These are phyloP conservation scores for Archilochus colubris DNA, from an alignment of 2,113 vertebrate genomes.

Conservation along the genomic window DNA sequence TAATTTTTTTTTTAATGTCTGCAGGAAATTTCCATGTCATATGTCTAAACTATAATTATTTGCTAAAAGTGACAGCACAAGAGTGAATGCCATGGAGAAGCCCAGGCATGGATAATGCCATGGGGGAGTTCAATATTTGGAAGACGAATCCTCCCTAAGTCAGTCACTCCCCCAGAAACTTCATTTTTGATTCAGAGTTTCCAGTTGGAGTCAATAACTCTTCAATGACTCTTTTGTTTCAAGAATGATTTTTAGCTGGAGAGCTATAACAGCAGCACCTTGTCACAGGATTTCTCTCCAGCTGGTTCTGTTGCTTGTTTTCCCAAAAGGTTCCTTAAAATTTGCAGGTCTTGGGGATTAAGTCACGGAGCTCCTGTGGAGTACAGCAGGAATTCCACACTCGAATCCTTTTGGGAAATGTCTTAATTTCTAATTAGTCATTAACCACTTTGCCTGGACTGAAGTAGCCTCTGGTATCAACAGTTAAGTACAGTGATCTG, in stretches of 20 bases:
- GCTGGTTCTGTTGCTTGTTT: constrained; percentile 15
- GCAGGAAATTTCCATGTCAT: background rate
- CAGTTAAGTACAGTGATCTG: background rate
- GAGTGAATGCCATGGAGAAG: fast-evolving
- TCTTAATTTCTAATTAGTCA: constrained; percentile 38
- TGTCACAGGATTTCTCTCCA: background rate
- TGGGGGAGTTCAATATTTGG: background rate
- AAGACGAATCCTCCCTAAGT: fast-evolving
- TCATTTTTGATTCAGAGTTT: background rate
- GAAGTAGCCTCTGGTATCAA: background rate
- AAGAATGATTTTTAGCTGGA: background rate
- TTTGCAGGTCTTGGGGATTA: background rate
- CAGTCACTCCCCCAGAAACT: background rate
- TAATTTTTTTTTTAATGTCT: background rate
- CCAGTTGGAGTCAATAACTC: background rate
- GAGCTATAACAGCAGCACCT: background rate
- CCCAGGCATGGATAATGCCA: background rate
- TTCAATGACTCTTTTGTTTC: fast-evolving
- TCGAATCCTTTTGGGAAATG: background rate
- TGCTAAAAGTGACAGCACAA: fast-evolving
- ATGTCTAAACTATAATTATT: background rate
- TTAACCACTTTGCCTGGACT: constrained; percentile 5
- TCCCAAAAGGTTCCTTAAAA: background rate
- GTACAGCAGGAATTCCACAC: constrained; percentile 13
- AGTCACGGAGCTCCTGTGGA: background rate